A percentile compares a stretch with the other conserved stretches of the same genome.
phyloP scores from a whole-genome alignment of 1,140 invertebrate species.

The Heliconius hermathena region DNA sequence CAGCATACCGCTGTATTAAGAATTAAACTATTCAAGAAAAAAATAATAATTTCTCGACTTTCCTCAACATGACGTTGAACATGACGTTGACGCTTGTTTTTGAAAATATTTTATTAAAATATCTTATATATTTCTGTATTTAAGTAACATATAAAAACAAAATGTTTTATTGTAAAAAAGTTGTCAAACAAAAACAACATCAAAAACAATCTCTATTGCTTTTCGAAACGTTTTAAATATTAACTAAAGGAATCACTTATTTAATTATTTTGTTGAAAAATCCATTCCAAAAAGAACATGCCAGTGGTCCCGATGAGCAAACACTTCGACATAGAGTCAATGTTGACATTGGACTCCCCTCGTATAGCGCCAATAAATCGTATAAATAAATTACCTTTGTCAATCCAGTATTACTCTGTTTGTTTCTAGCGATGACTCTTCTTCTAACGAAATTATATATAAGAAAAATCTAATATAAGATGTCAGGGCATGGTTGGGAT shows the following conservation, averaged over 20 bases:
- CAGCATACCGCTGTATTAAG: too few species aligned
- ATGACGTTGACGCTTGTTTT: too few species aligned
- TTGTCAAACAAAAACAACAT: too few species aligned
- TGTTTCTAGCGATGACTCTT: constrained; percentile 30
- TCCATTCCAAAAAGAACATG: constrained; percentile 51
- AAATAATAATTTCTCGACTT: too few species aligned
- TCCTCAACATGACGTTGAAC: too few species aligned
- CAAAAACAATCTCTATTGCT: background rate
- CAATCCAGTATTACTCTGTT: constrained; percentile 71
- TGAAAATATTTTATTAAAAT: too few species aligned
- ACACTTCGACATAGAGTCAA: constrained; percentile 75
- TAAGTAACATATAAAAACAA: too few species aligned
- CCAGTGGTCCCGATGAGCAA: constrained; percentile 57
- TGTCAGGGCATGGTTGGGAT: too few species aligned
- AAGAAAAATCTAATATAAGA: too few species aligned
- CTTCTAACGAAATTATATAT: background rate
- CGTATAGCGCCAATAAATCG: constrained; percentile 62
- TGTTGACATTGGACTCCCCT: constrained; percentile 67
- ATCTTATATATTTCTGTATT: too few species aligned
- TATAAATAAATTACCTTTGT: constrained; percentile 78
- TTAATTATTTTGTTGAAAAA: constrained; percentile 46
- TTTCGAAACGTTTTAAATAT: background rate
- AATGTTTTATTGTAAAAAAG: too few species aligned
- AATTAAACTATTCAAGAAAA: too few species aligned
- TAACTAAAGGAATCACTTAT: background rate